phyloP scores from a whole-genome alignment of 2,113 vertebrate species.

The Pomatostomus ruficeps region DNA sequence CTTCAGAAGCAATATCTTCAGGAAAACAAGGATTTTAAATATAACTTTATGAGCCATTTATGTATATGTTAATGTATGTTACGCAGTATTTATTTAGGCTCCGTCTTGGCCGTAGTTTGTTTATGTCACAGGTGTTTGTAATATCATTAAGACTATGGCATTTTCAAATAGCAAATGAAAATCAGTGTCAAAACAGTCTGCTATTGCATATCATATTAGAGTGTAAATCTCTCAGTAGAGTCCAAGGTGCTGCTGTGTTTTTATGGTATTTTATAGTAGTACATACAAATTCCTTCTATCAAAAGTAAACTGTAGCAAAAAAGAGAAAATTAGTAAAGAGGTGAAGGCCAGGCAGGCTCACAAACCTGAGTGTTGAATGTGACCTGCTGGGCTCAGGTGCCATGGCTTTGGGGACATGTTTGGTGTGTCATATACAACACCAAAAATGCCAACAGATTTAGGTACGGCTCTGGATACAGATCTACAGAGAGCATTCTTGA shows the following conservation, averaged over 20 bases:
- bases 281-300: not conserved
- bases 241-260: not conserved
- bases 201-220: fast-evolving
- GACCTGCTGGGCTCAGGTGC: not conserved
- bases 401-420: fast-evolving
- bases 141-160: not conserved
- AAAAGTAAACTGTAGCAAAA: not conserved
- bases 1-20: not conserved
- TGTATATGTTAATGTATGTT: not conserved
- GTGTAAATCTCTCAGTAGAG: not conserved
- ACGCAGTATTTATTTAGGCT: not conserved
- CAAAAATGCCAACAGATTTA: not conserved
- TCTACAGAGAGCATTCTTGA: not conserved
- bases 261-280: not conserved
- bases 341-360: not conserved
- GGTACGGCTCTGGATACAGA: not conserved
- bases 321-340: not conserved
- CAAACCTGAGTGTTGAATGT: not conserved
- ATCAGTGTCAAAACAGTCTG: not conserved
- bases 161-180: not conserved
- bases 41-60: not conserved
- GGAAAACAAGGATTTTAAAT: not conserved
- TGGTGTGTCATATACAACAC: not conserved
- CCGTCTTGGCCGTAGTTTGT: not conserved
- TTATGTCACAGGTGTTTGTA: not conserved